These are phyloP conservation scores for Rhopalosiphum padi DNA, from an alignment of 1,140 invertebrate species.

Conservation along the genomic window DNA sequence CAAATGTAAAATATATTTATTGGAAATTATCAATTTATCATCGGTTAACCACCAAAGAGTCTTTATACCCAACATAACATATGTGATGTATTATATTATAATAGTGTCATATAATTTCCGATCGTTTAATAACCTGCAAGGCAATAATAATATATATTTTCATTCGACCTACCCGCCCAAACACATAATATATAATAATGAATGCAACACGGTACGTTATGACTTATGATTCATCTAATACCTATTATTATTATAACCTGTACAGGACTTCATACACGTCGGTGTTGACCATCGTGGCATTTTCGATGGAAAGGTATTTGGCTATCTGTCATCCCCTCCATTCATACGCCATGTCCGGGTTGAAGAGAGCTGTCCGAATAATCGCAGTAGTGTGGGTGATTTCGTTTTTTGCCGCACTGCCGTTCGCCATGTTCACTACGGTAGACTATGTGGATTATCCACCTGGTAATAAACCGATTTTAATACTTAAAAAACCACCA, in stretches of 20 bases:
- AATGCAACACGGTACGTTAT: not conserved
- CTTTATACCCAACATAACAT: not conserved
- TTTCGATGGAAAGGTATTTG: slow-evolving; percentile 85
- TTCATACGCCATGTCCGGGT: slow-evolving; percentile 78
- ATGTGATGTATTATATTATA: too few species aligned
- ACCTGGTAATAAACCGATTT: slow-evolving; percentile 65
- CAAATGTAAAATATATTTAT: not conserved
- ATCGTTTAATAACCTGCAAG: not conserved
- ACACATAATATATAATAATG: not conserved
- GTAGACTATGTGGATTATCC: slow-evolving; percentile 78
- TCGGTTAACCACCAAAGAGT: not conserved
- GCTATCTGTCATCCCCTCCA: slow-evolving; percentile 91
- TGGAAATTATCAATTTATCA: not conserved
- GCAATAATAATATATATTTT: not conserved
- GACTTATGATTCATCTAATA: not conserved
- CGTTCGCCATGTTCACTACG: slow-evolving; percentile 76
- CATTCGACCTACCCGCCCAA: not conserved
- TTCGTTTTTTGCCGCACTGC: slow-evolving; percentile 77
- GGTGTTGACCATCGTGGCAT: slow-evolving; percentile 88
- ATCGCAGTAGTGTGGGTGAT: slow-evolving; percentile 81
- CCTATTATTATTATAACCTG: not conserved
- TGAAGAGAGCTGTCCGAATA: slow-evolving; percentile 80
- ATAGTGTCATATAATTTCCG: not conserved
- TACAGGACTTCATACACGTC: slow-evolving; percentile 81
- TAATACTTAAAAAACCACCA: not conserved